A percentile compares a stretch with the other conserved stretches of the same genome.
Evolutionary conservation across 2,888 invertebrate species (phyloP).

Genomic region (Ennomos quercinarius): DNA sequence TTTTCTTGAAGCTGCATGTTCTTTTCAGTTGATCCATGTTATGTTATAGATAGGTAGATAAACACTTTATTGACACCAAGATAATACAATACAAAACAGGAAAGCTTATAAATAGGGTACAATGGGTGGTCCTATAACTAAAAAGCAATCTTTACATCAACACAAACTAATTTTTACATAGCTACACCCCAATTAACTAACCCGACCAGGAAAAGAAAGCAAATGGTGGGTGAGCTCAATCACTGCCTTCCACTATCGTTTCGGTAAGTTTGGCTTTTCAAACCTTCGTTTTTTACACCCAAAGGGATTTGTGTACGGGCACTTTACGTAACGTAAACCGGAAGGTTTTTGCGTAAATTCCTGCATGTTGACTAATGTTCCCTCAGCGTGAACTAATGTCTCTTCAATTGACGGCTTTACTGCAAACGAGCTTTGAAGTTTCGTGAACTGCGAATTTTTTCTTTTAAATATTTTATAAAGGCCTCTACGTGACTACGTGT

Average conservation of each 20-base stretch:
- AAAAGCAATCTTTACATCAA: too few relatives aligned
- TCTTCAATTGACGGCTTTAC: conserved; percentile 50
- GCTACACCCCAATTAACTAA: too few relatives aligned
- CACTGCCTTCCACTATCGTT: conserved; percentile 16
- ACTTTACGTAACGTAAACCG: conserved; percentile 51
- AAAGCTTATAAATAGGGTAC: too few relatives aligned
- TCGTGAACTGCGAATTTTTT: conserved; percentile 24
- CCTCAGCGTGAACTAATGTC: conserved; percentile 49
- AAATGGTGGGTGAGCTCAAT: not conserved
- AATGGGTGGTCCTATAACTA: too few relatives aligned
- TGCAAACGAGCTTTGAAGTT: conserved; percentile 44
- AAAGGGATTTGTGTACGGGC: conserved; percentile 60
- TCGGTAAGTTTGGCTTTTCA: conserved; percentile 61
- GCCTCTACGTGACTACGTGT: conserved; percentile 8
- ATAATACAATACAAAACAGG: too few relatives aligned
- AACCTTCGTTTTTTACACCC: conserved; percentile 66
- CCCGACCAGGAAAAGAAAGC: too few relatives aligned
- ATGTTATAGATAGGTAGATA: too few relatives aligned
- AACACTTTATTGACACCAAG: too few relatives aligned
- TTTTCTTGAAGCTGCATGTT: too few relatives aligned
- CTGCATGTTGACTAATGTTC: conserved; percentile 52
- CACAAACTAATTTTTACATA: too few relatives aligned
- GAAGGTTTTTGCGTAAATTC: conserved; percentile 48
- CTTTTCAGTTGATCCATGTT: too few relatives aligned
- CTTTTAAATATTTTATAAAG: conserved; percentile 33